These are phyloP conservation scores for Lissonota sp. DNA, from an alignment of 2,888 invertebrate species.

Conservation along the genomic window DNA sequence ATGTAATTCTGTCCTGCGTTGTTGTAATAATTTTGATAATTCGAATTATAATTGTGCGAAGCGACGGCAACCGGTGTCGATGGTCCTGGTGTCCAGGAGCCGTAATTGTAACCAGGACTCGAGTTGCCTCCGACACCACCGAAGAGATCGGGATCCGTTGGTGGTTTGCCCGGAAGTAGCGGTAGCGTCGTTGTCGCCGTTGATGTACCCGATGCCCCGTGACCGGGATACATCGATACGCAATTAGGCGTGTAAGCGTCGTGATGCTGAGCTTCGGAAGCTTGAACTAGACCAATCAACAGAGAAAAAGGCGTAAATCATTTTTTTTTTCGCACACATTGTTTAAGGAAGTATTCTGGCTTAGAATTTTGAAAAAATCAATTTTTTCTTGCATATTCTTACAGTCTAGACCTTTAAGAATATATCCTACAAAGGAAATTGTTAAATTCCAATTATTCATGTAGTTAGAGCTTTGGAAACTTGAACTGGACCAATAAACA, in stretches of 20 bases:
- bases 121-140: constrained; percentile 72
- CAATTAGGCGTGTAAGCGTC: constrained; percentile 81
- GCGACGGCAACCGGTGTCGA: constrained; percentile 87
- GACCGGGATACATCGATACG: constrained; percentile 80
- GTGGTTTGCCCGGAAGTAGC: constrained; percentile 74
- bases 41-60: constrained; percentile 87
- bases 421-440: too few relatives aligned
- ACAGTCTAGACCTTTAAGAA: too few relatives aligned
- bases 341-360: too few relatives aligned
- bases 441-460: too few relatives aligned
- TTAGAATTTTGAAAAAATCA: too few relatives aligned
- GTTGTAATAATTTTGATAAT: constrained; percentile 90
- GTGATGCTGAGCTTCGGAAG: constrained; percentile 76
- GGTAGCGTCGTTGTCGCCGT: constrained; percentile 70
- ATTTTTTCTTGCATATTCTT: too few relatives aligned
- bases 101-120: constrained; percentile 81
- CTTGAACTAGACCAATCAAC: constrained; percentile 71
- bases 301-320: neutral
- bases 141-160: constrained; percentile 76
- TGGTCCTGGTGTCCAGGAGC: constrained; percentile 84
- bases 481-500: too few relatives aligned
- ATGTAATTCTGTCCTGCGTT: constrained; percentile 87
- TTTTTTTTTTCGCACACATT: too few relatives aligned
- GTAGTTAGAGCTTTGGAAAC: too few relatives aligned
- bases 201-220: constrained; percentile 67